A percentile compares a stretch with the other conserved stretches of the same genome.
Evolutionary conservation across 2,113 vertebrate species (phyloP).

Genomic region (Enhydra lutris): DNA sequence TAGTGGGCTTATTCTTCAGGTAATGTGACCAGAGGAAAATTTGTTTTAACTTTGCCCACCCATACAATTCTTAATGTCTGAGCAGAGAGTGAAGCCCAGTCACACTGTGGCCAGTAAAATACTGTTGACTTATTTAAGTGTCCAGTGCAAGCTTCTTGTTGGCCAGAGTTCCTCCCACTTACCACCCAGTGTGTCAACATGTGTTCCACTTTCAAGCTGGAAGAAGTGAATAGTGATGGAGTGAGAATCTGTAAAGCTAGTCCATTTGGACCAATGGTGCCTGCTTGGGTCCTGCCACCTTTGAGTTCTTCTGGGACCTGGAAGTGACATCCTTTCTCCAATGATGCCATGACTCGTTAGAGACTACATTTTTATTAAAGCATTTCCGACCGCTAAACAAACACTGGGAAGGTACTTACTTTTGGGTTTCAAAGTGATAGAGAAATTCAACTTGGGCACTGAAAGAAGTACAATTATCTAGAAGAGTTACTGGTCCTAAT

Average conservation of each 20-base stretch:
- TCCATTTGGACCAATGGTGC: neutral
- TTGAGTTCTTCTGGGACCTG: neutral
- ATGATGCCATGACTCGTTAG: neutral
- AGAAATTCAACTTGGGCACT: neutral
- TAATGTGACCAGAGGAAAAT: neutral
- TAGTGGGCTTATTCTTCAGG: neutral
- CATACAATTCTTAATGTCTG: neutral
- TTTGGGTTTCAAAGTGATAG: constrained; percentile 20
- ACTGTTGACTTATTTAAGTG: neutral
- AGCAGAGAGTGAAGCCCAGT: neutral
- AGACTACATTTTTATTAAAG: constrained; percentile 34
- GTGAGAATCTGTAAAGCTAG: neutral
- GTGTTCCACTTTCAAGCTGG: neutral
- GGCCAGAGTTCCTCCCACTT: neutral
- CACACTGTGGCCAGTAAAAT: constrained; percentile 29
- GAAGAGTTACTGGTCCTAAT: neutral
- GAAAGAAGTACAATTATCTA: neutral
- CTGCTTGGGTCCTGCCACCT: neutral
- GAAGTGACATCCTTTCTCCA: neutral
- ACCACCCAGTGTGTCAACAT: neutral
- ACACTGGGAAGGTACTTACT: neutral
- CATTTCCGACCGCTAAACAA: neutral
- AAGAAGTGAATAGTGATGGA: neutral
- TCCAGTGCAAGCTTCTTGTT: neutral
- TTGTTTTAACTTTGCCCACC: neutral